These are phyloP conservation scores for Falco biarmicus DNA, from an alignment of 2,797 vertebrate genomes.

Conservation along the genomic window DNA sequence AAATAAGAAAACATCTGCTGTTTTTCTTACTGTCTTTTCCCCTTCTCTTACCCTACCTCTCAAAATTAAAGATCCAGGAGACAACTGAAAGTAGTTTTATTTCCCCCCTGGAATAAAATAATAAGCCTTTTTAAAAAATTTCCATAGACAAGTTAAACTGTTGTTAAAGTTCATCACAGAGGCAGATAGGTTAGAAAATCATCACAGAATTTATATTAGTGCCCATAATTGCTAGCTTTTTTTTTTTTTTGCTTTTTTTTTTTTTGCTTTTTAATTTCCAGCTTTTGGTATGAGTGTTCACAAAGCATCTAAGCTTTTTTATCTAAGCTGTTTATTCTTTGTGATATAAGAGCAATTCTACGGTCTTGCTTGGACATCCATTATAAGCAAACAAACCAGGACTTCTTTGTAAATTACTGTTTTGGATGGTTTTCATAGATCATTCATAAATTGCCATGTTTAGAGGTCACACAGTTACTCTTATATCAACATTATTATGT, in stretches of 20 bases:
- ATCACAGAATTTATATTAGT: background rate
- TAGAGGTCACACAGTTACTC: background rate
- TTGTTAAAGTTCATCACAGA: background rate
- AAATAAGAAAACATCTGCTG: slow-evolving; percentile 53
- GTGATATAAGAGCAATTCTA: background rate
- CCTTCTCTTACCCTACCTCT: background rate
- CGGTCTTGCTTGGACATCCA: background rate
- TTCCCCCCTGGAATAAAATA: background rate
- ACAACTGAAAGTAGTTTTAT: background rate
- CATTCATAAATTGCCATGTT: background rate
- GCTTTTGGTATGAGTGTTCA: background rate
- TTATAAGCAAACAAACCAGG: background rate
- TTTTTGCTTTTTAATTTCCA: background rate
- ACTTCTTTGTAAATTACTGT: background rate
- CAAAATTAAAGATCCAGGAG: background rate
- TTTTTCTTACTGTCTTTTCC: background rate
- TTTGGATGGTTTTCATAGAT: background rate
- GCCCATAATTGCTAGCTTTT: background rate
- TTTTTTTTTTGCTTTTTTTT: too few relatives aligned
- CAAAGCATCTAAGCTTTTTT: background rate
- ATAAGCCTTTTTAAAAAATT: background rate
- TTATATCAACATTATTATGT: background rate
- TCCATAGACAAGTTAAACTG: background rate
- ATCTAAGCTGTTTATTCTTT: background rate
- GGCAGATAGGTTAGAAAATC: background rate